Evolutionary conservation across 2,113 vertebrate genomes (phyloP).

Genomic region (Phyllostomus discolor): DNA sequence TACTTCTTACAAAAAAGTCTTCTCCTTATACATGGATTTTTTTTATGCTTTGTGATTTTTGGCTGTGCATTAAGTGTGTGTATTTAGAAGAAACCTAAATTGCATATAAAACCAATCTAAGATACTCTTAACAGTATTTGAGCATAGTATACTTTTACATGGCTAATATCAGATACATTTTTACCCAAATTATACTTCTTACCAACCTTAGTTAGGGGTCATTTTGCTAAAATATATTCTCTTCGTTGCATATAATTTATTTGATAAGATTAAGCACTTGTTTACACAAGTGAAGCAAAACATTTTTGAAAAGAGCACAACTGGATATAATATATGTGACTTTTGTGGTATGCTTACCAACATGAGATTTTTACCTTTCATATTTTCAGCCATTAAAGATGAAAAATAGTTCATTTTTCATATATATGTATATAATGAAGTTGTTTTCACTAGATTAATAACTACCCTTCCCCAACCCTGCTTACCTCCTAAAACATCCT

Average conservation of each 20-base stretch:
- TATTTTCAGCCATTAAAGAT: constrained; percentile 5
- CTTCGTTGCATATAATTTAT: not conserved
- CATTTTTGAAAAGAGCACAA: not conserved
- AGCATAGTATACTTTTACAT: not conserved
- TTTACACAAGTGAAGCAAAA: not conserved
- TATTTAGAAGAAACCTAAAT: constrained; percentile 22
- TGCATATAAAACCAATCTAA: not conserved
- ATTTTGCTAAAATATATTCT: not conserved
- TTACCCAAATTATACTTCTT: constrained; percentile 4
- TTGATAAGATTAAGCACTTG: constrained; percentile 30
- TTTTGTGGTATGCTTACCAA: not conserved
- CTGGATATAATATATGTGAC: not conserved
- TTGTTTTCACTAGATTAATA: constrained; percentile 37
- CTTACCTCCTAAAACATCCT: not conserved
- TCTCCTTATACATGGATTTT: not conserved
- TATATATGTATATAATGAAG: not conserved
- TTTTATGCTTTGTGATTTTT: not conserved
- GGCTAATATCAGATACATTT: not conserved
- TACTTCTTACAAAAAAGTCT: not conserved
- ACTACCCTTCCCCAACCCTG: not conserved
- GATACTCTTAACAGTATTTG: not conserved
- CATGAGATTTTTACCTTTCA: not conserved
- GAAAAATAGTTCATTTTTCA: not conserved
- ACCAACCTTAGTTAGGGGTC: not conserved
- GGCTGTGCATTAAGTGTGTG: not conserved